Base-by-base conservation (phyloP, 2,113 vertebrate species). In the Stegostoma tigrinum region DNA sequence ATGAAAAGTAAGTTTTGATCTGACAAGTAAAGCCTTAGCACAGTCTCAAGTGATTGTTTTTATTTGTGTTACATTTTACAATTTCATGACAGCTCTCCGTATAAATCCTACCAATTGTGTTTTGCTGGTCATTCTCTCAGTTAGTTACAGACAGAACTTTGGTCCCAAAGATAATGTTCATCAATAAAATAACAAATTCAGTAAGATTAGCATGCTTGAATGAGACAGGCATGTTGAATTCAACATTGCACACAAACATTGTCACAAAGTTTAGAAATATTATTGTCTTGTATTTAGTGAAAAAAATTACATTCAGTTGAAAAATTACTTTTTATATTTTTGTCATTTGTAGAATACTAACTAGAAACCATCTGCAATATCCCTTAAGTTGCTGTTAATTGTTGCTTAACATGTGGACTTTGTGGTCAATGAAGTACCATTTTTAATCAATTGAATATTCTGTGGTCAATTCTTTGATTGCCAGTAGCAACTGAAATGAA, bases 401-500 rank as follows among this genome's bases (percentile, higher is more conserved):
- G 89, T 61, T 19, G 6, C 68, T 17, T 27, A 70, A 72, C 55
- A 30, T 95, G 68, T 72, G 68, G 10, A 52, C 3, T 45, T 75
- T 95, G 3, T 45, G 42, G 45, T 72, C 67, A 72, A 95, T 52
- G 30, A 48, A 45, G 21, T 95, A 64, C 89, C 87, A 24, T 2
- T 95, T 95, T 95, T 95, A 45, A 72, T 45, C 68, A 72, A 15
- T 72, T 95, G 67, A 52, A 45, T 75, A 48, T 52, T 72, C 45
- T 75, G 30, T 95, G 27, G 42, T 45, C 72, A 97, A 97, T 96
- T 96, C 55, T 61, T 96, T 96, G 95, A 96, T 95, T 96, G 80
- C 96, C 83, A 87, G 67, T 38, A 93, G 90, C 95, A 96, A 97
- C 96, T 91, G 80, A 96, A 96, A 95, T 93, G 80, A 27, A 6